These are phyloP conservation scores for Halcyon malimbica DNA, from an alignment of 2,113 vertebrate species.

Conservation along the genomic window DNA sequence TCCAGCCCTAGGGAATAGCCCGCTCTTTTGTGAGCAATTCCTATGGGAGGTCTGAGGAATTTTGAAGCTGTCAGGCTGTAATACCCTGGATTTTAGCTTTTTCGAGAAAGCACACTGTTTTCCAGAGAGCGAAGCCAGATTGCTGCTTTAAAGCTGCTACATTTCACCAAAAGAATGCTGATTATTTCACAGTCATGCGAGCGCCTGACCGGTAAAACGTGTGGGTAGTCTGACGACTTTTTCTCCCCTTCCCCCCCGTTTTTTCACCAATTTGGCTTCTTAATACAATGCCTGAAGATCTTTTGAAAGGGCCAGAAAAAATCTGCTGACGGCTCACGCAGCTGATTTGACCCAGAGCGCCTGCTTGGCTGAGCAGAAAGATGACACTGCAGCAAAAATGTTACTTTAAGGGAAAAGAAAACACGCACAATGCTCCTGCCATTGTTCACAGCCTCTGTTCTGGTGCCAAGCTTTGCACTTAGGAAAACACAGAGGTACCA, in stretches of 20 bases:
- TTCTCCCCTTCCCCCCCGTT: not conserved
- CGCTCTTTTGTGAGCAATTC: conserved; percentile 34
- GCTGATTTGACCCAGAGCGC: conserved; percentile 73
- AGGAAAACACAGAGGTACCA: conserved; percentile 57
- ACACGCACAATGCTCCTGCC: conserved; percentile 50
- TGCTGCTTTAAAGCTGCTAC: conserved; percentile 61
- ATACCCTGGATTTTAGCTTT: conserved; percentile 53
- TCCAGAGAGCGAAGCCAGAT: conserved; percentile 51
- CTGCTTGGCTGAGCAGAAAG: conserved; percentile 73
- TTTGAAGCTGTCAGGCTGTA: conserved; percentile 62
- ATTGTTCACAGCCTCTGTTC: conserved; percentile 65
- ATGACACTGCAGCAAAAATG: conserved; percentile 73
- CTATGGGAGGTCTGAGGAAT: conserved; percentile 54
- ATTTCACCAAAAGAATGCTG: conserved; percentile 66
- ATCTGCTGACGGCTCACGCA: conserved; percentile 78
- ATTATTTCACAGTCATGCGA: conserved; percentile 68
- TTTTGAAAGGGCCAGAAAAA: conserved; percentile 58
- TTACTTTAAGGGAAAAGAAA: conserved; percentile 71
- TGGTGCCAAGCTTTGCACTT: conserved; percentile 53
- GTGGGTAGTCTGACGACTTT: conserved; percentile 4
- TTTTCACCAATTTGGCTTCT: conserved; percentile 46
- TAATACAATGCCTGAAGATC: conserved; percentile 46
- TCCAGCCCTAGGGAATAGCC: conserved; percentile 20
- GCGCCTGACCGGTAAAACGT: conserved; percentile 61
- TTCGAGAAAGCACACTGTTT: conserved; percentile 41